phyloP scores from a whole-genome alignment of 2,113 vertebrate genomes.

The Microcebus jonahi region DNA sequence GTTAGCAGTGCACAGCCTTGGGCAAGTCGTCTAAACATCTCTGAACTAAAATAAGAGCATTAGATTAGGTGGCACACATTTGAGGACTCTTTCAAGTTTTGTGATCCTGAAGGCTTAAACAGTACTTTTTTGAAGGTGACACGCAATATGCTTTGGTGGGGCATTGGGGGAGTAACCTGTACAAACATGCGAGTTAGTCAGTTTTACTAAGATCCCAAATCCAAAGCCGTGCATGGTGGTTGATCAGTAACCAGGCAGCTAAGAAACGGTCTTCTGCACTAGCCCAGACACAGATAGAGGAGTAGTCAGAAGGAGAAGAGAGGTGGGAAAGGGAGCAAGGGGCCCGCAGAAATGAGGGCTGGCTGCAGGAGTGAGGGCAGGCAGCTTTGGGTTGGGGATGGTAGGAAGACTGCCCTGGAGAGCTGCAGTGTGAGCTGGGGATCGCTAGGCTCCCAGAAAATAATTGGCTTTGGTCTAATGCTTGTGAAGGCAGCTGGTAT shows the following conservation, averaged over 20 bases:
- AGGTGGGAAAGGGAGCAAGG: neutral
- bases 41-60: neutral
- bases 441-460: neutral
- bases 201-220: neutral
- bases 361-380: neutral
- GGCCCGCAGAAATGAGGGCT: neutral
- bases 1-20: neutral
- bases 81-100: neutral
- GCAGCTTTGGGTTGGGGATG: neutral
- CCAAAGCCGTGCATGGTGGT: neutral
- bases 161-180: accelerated
- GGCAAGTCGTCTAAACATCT: neutral
- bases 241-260: neutral
- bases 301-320: neutral
- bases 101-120: neutral
- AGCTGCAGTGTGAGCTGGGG: neutral
- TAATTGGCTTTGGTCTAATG: neutral
- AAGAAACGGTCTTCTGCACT: neutral
- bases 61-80: neutral
- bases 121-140: neutral
- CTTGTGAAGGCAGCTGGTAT: neutral
- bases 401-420: neutral
- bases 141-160: neutral
- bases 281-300: accelerated
- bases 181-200: accelerated